Evolutionary conservation across 2,888 invertebrate genomes (phyloP), one percentile per base, ranked within the genome.

Genomic region (Eristalis arbustorum): DNA sequence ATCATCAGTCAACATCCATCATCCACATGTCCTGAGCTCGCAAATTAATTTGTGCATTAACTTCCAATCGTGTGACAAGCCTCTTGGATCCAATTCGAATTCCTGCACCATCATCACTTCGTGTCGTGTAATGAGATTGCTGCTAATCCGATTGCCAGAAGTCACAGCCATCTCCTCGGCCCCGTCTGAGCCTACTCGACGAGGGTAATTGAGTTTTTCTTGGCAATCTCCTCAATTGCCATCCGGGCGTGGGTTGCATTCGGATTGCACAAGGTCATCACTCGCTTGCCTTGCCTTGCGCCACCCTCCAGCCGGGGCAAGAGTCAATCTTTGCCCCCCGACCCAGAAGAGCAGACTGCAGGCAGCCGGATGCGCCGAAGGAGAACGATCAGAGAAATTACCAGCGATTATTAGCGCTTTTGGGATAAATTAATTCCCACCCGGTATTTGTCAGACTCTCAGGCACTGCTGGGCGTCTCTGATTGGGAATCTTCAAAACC

Each of bases 401-500:
- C 31, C 56, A 75, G 76, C 72, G 67, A 73, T 84, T 80, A 84
- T 84, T 62, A 80, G 68, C 84, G 80, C 84, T 84, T 80, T 80
- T 31, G 49, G 62, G 42, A 63, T 25, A 80, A 84, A 84, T 84
- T 84, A 80, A 84, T 80, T 84, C 76, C 76, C 72, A 72, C 75
- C 72, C 68, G 76, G 72, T 84, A 80, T 84, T 80, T 84, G 80
- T 80, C 67, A 80, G 80, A 62, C 59, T 63, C 84, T 84, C 80
- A 56, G 69, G 56, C 31, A n/a, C 31, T 28, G 0, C 25, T 22
- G 37, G 42, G 49, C 63, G 49, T 22, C 69, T 71, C 61, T 84
- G 84, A 84, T 84, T 84, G 84, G 76, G 71, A 80, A 84, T 76
- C 63, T 80, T 80, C 28, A 76, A 76, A 80, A 76, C 72, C 31